A percentile compares a stretch with the other conserved stretches of the same genome.
Conservation (phyloP, 35 echinoderm and acorn worm genomes). For the Ophioderma brevispina region DNA sequence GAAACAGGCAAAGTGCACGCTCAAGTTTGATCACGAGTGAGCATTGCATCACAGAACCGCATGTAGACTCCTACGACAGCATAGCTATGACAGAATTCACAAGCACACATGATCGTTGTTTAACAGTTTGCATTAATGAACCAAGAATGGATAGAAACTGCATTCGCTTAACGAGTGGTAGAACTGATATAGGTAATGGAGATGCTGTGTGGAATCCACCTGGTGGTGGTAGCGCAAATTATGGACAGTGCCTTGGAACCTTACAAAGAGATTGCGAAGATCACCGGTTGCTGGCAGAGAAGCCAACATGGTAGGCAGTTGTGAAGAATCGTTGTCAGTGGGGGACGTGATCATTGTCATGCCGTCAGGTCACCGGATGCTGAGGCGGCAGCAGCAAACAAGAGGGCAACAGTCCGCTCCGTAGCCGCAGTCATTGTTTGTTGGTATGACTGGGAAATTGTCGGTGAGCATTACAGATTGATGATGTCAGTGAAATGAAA, state of each 20-base stretch:
- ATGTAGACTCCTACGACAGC: too few relatives aligned
- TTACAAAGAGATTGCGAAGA: background rate
- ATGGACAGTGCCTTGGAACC: background rate
- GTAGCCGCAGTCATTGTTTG: too few relatives aligned
- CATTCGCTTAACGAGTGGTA: background rate
- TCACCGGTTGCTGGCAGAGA: background rate
- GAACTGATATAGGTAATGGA: background rate
- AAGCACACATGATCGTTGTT: too few relatives aligned
- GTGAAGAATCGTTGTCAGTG: background rate
- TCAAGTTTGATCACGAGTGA: too few relatives aligned
- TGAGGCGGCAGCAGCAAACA: background rate
- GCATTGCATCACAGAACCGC: too few relatives aligned
- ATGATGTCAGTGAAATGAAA: too few relatives aligned
- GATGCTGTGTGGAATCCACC: background rate
- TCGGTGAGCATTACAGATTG: too few relatives aligned
- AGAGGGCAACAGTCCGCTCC: constrained; percentile 3
- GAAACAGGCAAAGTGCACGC: too few relatives aligned
- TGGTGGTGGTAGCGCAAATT: background rate
- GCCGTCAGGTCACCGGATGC: background rate
- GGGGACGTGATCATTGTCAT: constrained; percentile 25
- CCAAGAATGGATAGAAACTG: background rate
- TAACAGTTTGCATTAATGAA: too few relatives aligned
- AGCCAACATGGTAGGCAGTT: background rate
- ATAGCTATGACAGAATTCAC: too few relatives aligned
- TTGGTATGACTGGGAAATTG: too few relatives aligned